Evolutionary conservation across 2,888 invertebrate genomes (phyloP), one percentile per base, ranked within the genome.

Genomic region (Microdon myrmicae): DNA sequence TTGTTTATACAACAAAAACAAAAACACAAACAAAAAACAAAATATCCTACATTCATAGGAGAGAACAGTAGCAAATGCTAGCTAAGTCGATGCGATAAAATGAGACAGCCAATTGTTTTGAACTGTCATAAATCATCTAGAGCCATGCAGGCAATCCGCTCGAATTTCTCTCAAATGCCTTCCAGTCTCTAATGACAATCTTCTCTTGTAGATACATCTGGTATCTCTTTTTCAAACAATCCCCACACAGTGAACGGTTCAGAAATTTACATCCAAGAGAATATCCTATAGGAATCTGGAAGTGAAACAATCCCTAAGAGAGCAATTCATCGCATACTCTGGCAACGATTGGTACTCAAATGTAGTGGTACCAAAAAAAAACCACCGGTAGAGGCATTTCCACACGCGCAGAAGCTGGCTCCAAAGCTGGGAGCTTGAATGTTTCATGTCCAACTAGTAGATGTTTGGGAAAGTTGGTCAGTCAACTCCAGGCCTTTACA

Each of bases 41-140:
- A 47, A 47, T 31, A 41, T 38, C 20, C 35, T 12, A 14, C 19
- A 31, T 43, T 38, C 44, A 51, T 41, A 56, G 38, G 26, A n/a
- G n/a, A 51, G 41, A 64, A 53, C 47, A 56, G 64, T 58, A 64
- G 47, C 29, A 47, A 49, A 61, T 67, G 58, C 67, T 61, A 67
- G 60, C 67, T 8, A 67, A 12, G 45, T 29, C n/a, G 12, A 48
- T 58, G 48, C 16, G 47, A 51, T 60, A 43, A 58, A 55, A 54
- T 66, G 70, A 69, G 74, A 66, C 69, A 68, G 72, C 68, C 67
- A 69, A 74, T 75, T 74, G 73, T 72, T 73, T 75, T 71, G 71
- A 76, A 73, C 74, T 78, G 78, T 75, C 78, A 77, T 78, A 77
- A 77, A 77, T 78, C 75, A 75, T 75, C 74, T 71, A 73, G 28